phyloP scores from a whole-genome alignment of 2,888 invertebrate genomes.

The Drosophila limbata region DNA sequence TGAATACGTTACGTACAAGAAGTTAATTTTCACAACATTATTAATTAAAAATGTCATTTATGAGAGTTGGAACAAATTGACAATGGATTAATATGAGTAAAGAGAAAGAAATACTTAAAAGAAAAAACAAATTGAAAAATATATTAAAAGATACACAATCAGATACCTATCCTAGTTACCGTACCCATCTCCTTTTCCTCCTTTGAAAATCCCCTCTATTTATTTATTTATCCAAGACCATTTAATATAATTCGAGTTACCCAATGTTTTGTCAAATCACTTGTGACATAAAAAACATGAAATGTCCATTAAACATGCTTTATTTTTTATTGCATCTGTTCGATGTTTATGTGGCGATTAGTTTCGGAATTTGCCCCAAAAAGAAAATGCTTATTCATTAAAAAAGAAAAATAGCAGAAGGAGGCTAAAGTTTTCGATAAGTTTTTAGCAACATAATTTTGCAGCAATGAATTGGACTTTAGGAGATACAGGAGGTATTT shows the following conservation, averaged over 20 bases:
- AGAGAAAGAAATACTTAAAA: not conserved
- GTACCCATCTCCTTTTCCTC: not conserved
- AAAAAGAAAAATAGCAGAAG: constrained; percentile 22
- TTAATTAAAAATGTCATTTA: not conserved
- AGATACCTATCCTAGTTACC: not conserved
- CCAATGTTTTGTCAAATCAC: constrained; percentile 30
- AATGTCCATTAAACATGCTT: constrained; percentile 67
- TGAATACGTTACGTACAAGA: not conserved
- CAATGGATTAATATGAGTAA: no score
- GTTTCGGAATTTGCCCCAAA: constrained; percentile 17
- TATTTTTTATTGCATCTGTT: constrained; percentile 34
- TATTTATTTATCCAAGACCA: constrained; percentile 27
- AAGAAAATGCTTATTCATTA: constrained; percentile 66
- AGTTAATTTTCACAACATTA: not conserved
- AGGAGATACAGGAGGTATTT: constrained; percentile 59
- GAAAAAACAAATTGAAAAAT: not conserved
- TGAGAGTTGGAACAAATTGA: no score
- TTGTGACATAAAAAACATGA: constrained; percentile 37
- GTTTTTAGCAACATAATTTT: constrained; percentile 68
- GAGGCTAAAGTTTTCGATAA: constrained; percentile 48
- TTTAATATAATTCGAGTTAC: constrained; percentile 37
- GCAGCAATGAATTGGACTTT: constrained; percentile 67
- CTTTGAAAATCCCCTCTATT: constrained; percentile 12
- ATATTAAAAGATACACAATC: not conserved
- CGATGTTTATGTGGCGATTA: constrained; percentile 54